These are phyloP conservation scores for Papilio demoleus DNA, from an alignment of 2,888 invertebrate species.

Conservation along the genomic window DNA sequence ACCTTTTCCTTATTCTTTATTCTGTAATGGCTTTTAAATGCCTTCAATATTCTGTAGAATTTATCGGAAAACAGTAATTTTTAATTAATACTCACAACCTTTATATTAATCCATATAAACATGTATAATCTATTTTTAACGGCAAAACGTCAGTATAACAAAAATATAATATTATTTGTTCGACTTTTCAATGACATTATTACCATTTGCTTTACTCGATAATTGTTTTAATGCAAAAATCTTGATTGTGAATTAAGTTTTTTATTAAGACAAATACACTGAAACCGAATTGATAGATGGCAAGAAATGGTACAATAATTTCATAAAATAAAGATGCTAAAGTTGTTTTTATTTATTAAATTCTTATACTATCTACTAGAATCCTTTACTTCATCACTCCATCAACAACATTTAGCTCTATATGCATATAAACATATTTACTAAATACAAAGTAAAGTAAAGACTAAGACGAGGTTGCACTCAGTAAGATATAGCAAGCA, in stretches of 20 bases:
- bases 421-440: neutral
- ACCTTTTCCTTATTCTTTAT: neutral
- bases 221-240: no score
- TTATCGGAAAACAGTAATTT: conserved; percentile 27
- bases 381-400: no score
- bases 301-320: no score
- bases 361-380: no score
- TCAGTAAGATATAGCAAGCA: conserved; percentile 19
- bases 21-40: conserved; percentile 28
- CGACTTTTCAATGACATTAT: no score
- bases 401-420: neutral
- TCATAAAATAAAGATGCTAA: no score
- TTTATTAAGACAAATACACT: no score
- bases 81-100: conserved; percentile 12
- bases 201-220: no score
- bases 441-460: neutral
- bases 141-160: neutral
- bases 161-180: neutral
- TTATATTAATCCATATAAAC: conserved; percentile 6
- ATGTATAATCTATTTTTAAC: neutral
- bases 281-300: no score
- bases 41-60: conserved; percentile 6
- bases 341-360: no score
- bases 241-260: no score
- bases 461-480: neutral